Evolutionary conservation across 2,113 vertebrate species (phyloP).

Genomic region (Ammospiza nelsoni): DNA sequence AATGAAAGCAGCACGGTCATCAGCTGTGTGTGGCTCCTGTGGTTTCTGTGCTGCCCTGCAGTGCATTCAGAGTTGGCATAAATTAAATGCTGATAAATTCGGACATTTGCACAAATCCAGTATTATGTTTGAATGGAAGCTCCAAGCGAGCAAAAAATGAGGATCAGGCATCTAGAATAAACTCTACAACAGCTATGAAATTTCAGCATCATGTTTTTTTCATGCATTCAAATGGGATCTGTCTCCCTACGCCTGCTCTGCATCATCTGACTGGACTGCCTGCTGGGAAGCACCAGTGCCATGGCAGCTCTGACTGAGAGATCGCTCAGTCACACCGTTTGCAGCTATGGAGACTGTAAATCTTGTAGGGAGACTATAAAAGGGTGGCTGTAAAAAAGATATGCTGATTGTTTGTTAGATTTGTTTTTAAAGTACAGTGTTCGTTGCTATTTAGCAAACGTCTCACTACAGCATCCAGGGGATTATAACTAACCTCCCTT

Average conservation of each 20-base stretch:
- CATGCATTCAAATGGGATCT: constrained; percentile 72
- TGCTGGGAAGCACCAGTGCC: constrained; percentile 61
- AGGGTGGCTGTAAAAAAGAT: not conserved
- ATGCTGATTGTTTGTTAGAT: constrained; percentile 25
- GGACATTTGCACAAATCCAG: constrained; percentile 16
- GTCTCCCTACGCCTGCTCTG: constrained; percentile 33
- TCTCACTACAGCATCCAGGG: not conserved
- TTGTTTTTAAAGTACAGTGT: constrained; percentile 2
- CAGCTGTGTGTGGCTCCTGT: not conserved
- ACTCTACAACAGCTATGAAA: constrained; percentile 60
- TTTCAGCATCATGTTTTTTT: constrained; percentile 70
- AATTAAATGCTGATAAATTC: constrained; percentile 53
- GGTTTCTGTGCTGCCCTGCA: constrained; percentile 7
- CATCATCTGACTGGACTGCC: constrained; percentile 63
- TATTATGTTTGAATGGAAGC: constrained; percentile 44
- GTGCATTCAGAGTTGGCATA: not conserved
- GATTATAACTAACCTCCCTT: not conserved
- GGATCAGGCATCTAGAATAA: constrained; percentile 45
- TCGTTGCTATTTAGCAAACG: constrained; percentile 26
- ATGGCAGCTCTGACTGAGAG: constrained; percentile 52
- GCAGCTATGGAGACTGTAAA: constrained; percentile 39
- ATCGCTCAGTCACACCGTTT: constrained; percentile 53
- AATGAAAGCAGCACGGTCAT: not conserved
- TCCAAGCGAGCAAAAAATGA: constrained; percentile 27
- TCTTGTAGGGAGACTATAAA: constrained; percentile 29